Evolutionary conservation across 2,797 vertebrate species (phyloP), one percentile per base, ranked within the genome.

Genomic region (Octomys mimax): DNA sequence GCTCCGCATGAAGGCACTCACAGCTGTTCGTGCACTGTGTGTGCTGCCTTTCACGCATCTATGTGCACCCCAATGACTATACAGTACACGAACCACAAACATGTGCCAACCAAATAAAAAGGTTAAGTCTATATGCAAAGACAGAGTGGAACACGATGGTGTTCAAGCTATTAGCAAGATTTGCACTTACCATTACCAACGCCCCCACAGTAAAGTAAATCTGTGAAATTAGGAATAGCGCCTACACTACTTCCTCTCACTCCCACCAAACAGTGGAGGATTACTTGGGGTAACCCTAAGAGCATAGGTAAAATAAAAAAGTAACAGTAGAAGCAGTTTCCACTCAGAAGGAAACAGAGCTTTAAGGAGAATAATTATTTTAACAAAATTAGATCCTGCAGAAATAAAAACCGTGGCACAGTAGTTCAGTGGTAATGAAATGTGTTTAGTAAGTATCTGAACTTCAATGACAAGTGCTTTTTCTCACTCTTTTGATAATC

Each of bases 321-420:
- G 64, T 71, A 62, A 94, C 7, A 73, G 28, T 59, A 46, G 77
- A 89, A 68, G 12, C 39, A 61, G 0, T 33, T 54, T 68, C 2
- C 13, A n/a, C 93, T 70, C 71, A 1, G 13, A n/a, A 39, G 22
- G 0, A 84, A 71, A 52, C 42, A 2, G 4, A 84, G 91, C 62
- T 92, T 64, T 14, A 81, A 94, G 87, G 11, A n/a, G 18, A 85
- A 94, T 77, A 54, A 5, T 8, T 62, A 80, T 84, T 93, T 86
- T 89, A 83, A 93, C 6, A 89, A 85, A 94, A 54, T 49, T 46
- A 87, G 31, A 87, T 22, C 68, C n/a, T 87, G 24, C 86, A 80
- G 39, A 82, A 94, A 90, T 77, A 31, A 57, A 59, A 83, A 33
- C 26, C 31, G 2, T n/a, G 3, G 28, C 9, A 86, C 64, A 84